Percentiles rank a stretch among this genome's conserved stretches.
These are phyloP conservation scores for Galerucella calmariensis DNA, from an alignment of 2,888 invertebrate genomes.

Conservation along the genomic window DNA sequence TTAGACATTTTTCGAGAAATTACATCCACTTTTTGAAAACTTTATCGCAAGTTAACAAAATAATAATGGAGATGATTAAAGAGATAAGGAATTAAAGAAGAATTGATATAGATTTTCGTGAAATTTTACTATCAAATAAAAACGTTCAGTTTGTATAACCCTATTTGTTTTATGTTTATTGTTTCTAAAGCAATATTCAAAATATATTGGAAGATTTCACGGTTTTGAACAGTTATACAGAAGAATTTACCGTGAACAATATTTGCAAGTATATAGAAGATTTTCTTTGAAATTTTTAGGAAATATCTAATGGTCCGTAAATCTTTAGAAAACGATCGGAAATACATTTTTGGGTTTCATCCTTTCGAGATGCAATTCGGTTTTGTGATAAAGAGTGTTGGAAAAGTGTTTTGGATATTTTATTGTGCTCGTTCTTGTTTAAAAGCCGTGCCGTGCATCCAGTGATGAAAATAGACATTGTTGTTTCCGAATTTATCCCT, in stretches of 20 bases:
- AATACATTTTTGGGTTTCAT: slow-evolving; percentile 7
- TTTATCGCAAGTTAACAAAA: too few relatives aligned
- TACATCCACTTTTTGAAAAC: too few relatives aligned
- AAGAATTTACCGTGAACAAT: background rate
- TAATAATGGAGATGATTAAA: too few relatives aligned
- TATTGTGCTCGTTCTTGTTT: slow-evolving; percentile 9
- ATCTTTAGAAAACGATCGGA: slow-evolving; percentile 17
- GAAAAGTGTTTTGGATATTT: slow-evolving; percentile 10
- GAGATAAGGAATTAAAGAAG: too few relatives aligned
- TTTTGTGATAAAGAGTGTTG: slow-evolving; percentile 7
- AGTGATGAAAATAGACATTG: background rate
- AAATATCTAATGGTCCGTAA: slow-evolving; percentile 13
- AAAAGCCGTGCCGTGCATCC: background rate
- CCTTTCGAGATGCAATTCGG: slow-evolving; percentile 1
- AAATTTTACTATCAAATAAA: too few relatives aligned
- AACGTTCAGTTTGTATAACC: too few relatives aligned
- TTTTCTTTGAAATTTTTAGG: background rate
- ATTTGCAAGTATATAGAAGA: background rate
- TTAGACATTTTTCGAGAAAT: too few relatives aligned
- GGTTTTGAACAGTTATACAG: too few relatives aligned
- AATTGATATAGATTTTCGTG: too few relatives aligned
- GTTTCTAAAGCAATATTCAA: too few relatives aligned
- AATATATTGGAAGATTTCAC: too few relatives aligned
- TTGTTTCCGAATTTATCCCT: background rate
- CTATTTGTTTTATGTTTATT: too few relatives aligned